Evolutionary conservation across 2,797 vertebrate species (phyloP).

Genomic region (Hafferia zeledoni): DNA sequence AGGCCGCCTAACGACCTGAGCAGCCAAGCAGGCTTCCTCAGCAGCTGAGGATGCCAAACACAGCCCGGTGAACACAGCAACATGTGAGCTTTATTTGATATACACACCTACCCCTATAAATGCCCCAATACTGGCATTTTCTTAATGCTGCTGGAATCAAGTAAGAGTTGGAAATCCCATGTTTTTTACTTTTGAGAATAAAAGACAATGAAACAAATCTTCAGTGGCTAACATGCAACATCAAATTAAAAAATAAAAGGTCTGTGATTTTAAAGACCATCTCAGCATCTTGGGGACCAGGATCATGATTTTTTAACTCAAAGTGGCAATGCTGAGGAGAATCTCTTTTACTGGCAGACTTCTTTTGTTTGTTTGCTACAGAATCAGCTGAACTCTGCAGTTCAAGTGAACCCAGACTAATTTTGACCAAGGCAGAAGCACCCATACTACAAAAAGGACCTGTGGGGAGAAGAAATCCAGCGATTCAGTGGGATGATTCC

Average conservation of each 20-base stretch:
- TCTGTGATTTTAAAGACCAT: not conserved
- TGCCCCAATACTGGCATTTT: not conserved
- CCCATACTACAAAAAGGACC: not conserved
- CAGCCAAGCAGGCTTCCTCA: not conserved
- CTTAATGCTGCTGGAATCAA: not conserved
- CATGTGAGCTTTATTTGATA: rapidly evolving
- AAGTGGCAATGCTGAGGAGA: not conserved
- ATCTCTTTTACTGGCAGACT: not conserved
- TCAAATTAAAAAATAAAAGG: not conserved
- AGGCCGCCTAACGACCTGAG: not conserved
- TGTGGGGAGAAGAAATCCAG: not conserved
- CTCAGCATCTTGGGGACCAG: not conserved
- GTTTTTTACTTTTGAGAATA: not conserved
- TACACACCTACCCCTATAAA: not conserved
- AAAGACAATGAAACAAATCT: not conserved
- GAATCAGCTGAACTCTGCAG: not conserved
- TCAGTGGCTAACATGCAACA: not conserved
- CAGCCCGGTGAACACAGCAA: not conserved
- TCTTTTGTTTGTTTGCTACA: not conserved
- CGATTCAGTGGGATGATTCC: not conserved
- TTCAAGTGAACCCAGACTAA: not conserved
- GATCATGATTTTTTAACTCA: not conserved
- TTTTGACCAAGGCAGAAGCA: not conserved
- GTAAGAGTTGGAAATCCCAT: not conserved
- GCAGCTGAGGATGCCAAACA: not conserved